A percentile compares a stretch with the other conserved stretches of the same genome.
These are phyloP conservation scores for Ispidina picta DNA, from an alignment of 2,797 vertebrate species.

Conservation along the genomic window DNA sequence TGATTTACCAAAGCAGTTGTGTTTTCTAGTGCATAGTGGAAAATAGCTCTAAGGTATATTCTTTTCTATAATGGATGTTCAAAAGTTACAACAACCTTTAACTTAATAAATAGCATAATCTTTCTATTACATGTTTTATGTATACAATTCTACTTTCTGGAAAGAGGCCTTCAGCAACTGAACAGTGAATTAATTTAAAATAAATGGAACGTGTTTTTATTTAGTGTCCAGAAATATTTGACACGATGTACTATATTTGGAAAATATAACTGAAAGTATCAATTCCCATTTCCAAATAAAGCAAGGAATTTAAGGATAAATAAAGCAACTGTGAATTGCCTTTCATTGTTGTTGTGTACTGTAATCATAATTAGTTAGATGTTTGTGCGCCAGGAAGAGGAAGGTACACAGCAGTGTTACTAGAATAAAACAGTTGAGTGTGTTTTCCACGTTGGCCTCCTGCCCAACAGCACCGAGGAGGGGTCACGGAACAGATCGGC, in stretches of 20 bases:
- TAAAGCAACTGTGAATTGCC: conserved; percentile 1
- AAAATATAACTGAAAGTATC: background rate
- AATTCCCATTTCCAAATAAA: background rate
- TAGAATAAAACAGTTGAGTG: background rate
- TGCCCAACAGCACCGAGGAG: background rate
- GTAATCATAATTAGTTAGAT: background rate
- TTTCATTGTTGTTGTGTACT: background rate
- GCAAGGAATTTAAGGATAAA: background rate
- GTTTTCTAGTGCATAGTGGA: background rate
- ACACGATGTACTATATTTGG: background rate
- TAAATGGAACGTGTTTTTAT: background rate
- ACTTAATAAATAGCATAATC: background rate
- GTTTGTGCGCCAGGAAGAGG: background rate
- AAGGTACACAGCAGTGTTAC: background rate
- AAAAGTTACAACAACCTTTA: background rate
- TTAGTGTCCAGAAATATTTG: background rate
- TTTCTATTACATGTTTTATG: background rate
- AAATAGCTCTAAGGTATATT: background rate
- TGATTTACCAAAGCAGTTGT: background rate
- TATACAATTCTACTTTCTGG: background rate
- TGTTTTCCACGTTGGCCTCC: background rate
- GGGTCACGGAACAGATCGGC: background rate
- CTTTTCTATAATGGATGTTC: background rate
- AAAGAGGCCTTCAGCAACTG: background rate
- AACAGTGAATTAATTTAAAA: background rate